Base-by-base conservation (phyloP, 2,113 vertebrate genomes). In the Plectropomus leopardus region DNA sequence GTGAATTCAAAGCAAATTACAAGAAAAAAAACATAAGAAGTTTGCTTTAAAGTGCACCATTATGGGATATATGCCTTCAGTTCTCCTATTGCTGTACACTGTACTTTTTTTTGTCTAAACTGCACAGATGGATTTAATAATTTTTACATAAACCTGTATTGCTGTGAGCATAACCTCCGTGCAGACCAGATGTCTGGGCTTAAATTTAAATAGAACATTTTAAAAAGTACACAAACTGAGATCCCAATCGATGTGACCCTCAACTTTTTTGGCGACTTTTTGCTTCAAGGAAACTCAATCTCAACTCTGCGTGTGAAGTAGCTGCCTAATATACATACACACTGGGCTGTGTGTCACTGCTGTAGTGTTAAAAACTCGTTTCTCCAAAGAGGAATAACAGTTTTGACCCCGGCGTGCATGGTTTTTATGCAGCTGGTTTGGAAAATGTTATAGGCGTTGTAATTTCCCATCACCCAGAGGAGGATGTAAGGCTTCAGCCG, bases 401-500 rank as follows among this genome's bases (percentile, higher is more conserved):
- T 58, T 54, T 34, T 80, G 81, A 78, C 89, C 79, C 47, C 30
- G 2, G 26, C 19, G 1, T 70, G 51, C 21, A 0, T 45, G 78
- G 74, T 76, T 81, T 84, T 70, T 55, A 45, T 78, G 66, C 80
- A 76, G 67, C 70, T 87, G 82, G 17, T 78, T 26, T 84, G 58
- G 65, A 82, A 66, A 73, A 58, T 45, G 51, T 59, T 53, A 50
- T 30, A 54, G 45, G 42, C 51, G 45, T 74, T 83, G 76, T 5
- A 64, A 74, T 83, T 77, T 58, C 70, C 82, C 70, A 64, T 65
- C 80, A 64, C 71, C 76, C 85, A 55, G 64, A 87, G 76, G 82
- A 80, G 55, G 40, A 45, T 1, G 40, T 45, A 42, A 34, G 60
- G 54, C 67, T 88, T 76, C 42, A 55, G 44, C 73, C 58, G 34